A percentile compares a stretch with the other conserved stretches of the same genome.
These are phyloP conservation scores for silkworm (Bombyx mori) DNA, from an alignment of 1,140 invertebrate species.

Conservation along the genomic window ASM3026992v2 NC_085116.1:14455001-14455500, in stretches of 20 bases:
- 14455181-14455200: conserved; percentile 7
- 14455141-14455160: conserved; percentile 23
- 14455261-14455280: not conserved
- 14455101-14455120: conserved; percentile 42
- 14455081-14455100: conserved; percentile 51
- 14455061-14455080: conserved; percentile 37
- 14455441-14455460: too few relatives aligned
- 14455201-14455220: conserved; percentile 2
- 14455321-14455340: too few relatives aligned
- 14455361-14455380: too few relatives aligned
- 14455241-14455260: conserved; percentile 61
- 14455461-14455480: too few relatives aligned
- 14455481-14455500: not conserved
- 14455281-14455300: not conserved
- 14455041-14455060: conserved; percentile 26
- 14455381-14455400: too few relatives aligned
- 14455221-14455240: conserved; percentile 54
- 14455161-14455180: conserved; percentile 20
- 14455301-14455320: too few relatives aligned
- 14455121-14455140: conserved; percentile 21
- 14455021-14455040: conserved; percentile 55
- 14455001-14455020: conserved; percentile 53
- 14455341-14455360: too few relatives aligned
- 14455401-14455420: too few relatives aligned
- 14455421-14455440: too few relatives aligned